Evolutionary conservation across 2,888 invertebrate genomes (phyloP), one percentile per base, ranked within the genome.

Genomic region (Dascillus cervinus): DNA sequence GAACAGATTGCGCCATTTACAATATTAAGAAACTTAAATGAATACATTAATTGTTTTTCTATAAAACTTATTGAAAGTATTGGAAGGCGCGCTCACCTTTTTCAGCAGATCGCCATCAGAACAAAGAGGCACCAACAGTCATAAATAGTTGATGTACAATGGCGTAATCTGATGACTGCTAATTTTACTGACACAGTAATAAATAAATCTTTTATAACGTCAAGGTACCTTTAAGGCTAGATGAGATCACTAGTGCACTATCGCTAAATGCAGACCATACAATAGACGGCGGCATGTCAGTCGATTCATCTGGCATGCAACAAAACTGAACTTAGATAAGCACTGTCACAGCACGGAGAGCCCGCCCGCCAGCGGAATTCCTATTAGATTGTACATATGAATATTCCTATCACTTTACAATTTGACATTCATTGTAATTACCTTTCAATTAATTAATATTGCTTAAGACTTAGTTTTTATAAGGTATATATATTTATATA

Each of bases 201-300:
- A 54, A 55, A 55, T 53, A 57, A 56, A 55, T 55, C 54, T 58
- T 58, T 57, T 44, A 58, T 55, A 57, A 55, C 58, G 56, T 58
- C 55, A 60, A 60, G 60, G 59, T 61, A 62, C 60, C 59, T 48
- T 63, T 64, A 63, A 64, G 62, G 62, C 63, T 64, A 64, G 56
- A 60, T 61, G 61, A 62, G 62, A 64, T 63, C 64, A 64, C 63
- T 64, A 64, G 60, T 61, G 57, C 58, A 56, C 58, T 60, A 60
- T 52, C 55, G 48, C 56, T 57, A 58, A 53, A 52, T 49, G 50
- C 53, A 52, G 45, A 52, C 50, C 53, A 53, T 53, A 53, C 47
- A 50, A 52, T 51, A 53, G 50, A 53, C 50, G 46, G 41, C 41
- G 46, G n/a, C n/a, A n/a, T 28, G 44, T 40, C 37, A 32, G 37